Evolutionary conservation across 2,113 vertebrate species (phyloP).

Genomic region (Ellobius talpinus): DNA sequence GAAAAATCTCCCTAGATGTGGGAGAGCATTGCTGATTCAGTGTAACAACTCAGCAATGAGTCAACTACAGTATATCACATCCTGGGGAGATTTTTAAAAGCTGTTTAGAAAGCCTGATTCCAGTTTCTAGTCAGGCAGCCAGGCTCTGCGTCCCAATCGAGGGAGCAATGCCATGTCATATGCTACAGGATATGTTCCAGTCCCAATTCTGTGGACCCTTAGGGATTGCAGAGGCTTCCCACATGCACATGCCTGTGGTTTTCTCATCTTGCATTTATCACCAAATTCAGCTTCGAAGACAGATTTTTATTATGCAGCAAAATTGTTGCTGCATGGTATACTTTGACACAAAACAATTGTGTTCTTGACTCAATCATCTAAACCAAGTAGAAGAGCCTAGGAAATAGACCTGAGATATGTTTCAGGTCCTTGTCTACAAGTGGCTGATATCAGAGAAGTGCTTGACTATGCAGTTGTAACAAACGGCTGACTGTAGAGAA

Average conservation of each 20-base stretch:
- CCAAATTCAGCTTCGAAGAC: neutral
- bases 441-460: neutral
- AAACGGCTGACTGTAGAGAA: neutral
- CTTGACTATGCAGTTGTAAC: neutral
- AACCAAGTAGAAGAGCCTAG: neutral
- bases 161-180: neutral
- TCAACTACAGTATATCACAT: neutral
- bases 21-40: neutral
- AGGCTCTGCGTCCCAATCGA: neutral
- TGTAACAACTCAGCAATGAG: neutral
- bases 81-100: neutral
- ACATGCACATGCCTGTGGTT: conserved; percentile 40
- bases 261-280: conserved; percentile 56
- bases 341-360: conserved; percentile 57
- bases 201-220: neutral
- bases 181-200: neutral
- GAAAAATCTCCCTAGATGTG: neutral
- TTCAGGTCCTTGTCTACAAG: conserved; percentile 49
- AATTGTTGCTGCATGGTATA: conserved; percentile 46
- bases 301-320: conserved; percentile 56
- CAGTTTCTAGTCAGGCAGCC: neutral
- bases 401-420: neutral
- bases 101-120: neutral
- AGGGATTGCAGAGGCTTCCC: neutral
- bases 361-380: conserved; percentile 37